These are phyloP conservation scores for Tyto alba DNA, from an alignment of 2,113 vertebrate genomes.

Conservation along the genomic window DNA sequence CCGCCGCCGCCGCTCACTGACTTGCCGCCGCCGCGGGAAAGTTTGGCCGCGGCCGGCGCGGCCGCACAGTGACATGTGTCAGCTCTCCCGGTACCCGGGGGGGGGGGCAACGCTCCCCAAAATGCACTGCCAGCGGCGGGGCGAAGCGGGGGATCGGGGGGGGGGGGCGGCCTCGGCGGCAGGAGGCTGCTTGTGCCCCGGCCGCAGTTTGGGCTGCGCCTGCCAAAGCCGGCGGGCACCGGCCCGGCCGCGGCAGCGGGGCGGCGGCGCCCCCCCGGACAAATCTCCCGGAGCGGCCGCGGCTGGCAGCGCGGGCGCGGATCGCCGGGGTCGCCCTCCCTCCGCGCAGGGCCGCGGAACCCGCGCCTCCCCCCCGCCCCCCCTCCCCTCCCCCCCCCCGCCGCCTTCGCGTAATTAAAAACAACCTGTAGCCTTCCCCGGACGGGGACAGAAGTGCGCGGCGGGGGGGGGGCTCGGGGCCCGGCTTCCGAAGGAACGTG, in stretches of 20 bases:
- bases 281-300: not conserved
- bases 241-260: not conserved
- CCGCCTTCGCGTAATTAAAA: not conserved
- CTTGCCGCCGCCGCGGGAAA: slow-evolving; percentile 10
- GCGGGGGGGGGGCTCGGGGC: not conserved
- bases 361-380: not conserved
- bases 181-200: not conserved
- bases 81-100: slow-evolving; percentile 11
- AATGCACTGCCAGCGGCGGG: not conserved
- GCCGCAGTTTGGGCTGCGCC: not conserved
- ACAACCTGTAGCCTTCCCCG: slow-evolving; percentile 14
- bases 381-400: too few relatives aligned
- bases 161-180: not conserved
- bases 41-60: not conserved
- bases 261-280: not conserved
- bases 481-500: not conserved
- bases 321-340: not conserved
- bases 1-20: not conserved
- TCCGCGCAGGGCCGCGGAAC: not conserved
- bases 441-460: not conserved
- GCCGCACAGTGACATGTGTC: slow-evolving; percentile 61
- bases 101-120: not conserved
- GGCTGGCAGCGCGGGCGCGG: not conserved
- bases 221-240: not conserved
- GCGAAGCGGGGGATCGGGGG: too few relatives aligned